phyloP scores from a whole-genome alignment of 2,113 vertebrate genomes.

The Holacanthus passer region DNA sequence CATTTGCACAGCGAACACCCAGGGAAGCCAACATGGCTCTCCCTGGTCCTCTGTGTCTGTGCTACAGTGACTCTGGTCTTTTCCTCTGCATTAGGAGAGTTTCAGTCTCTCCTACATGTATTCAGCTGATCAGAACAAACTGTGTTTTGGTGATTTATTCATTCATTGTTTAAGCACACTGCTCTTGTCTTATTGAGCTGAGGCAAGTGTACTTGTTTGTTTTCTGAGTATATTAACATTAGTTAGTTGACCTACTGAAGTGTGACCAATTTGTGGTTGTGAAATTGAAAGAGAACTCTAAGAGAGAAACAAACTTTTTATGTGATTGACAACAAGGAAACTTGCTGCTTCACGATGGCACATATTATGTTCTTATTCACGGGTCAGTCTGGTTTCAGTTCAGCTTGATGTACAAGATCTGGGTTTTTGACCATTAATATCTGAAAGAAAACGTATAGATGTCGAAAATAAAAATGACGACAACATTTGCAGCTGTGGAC shows the following conservation, averaged over 20 bases:
- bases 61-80: slow-evolving; percentile 74
- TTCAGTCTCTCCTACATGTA: slow-evolving; percentile 74
- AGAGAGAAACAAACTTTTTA: not conserved
- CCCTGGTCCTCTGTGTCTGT: slow-evolving; percentile 66
- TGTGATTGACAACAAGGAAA: not conserved
- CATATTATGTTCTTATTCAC: too few species aligned
- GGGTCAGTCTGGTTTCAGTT: too few species aligned
- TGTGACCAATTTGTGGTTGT: not conserved
- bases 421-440: too few species aligned
- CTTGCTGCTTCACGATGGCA: not conserved
- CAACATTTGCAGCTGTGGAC: not conserved
- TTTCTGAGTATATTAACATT: not conserved
- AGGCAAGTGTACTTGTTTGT: not conserved
- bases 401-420: too few species aligned
- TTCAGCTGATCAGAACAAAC: slow-evolving; percentile 79
- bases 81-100: slow-evolving; percentile 77
- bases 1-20: slow-evolving; percentile 75
- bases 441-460: too few species aligned
- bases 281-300: too few species aligned
- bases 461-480: too few species aligned
- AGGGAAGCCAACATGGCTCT: slow-evolving; percentile 60
- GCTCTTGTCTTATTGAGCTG: fast-evolving
- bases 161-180: not conserved
- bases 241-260: not conserved
- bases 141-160: too few species aligned